phyloP scores from a whole-genome alignment of 2,797 vertebrate species.

The Acipenser ruthenus region DNA sequence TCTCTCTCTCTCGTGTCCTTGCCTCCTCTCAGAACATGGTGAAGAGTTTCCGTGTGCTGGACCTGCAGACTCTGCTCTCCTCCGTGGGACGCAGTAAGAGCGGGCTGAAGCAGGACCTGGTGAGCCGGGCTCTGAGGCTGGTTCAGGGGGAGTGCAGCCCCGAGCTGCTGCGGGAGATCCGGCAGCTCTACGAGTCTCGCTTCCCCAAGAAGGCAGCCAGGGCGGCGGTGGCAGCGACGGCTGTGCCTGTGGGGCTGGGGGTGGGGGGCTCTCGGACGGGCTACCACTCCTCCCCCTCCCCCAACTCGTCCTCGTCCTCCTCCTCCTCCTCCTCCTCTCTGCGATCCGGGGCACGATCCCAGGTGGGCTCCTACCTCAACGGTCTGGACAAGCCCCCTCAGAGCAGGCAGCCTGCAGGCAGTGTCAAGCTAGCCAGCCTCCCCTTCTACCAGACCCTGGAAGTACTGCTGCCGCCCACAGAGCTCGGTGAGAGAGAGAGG shows the following conservation, averaged over 20 bases:
- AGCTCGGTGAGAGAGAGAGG: constrained; percentile 77
- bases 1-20: constrained; percentile 5
- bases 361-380: constrained; percentile 90
- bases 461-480: constrained; percentile 85
- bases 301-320: constrained; percentile 57
- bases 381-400: constrained; percentile 69
- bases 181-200: constrained; percentile 92
- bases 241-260: constrained; percentile 26
- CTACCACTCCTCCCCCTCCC: constrained; percentile 43
- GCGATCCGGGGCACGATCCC: constrained; percentile 27
- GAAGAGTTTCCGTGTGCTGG: constrained; percentile 98
- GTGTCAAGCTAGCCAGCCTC: constrained; percentile 84
- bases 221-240: constrained; percentile 35
- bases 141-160: constrained; percentile 97
- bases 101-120: constrained; percentile 94
- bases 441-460: constrained; percentile 95
- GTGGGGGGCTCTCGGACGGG: too few species aligned
- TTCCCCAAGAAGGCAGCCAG: constrained; percentile 83
- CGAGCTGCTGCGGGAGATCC: constrained; percentile 93
- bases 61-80: constrained; percentile 95
- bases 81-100: constrained; percentile 98
- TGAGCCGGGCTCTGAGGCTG: constrained; percentile 85
- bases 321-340: constrained; percentile 55
- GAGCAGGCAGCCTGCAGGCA: constrained; percentile 67
- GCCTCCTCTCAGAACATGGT: constrained; percentile 81